These are phyloP conservation scores for Allolobophora icterica DNA, from an alignment of 2,888 invertebrate genomes.

Conservation along the genomic window DNA sequence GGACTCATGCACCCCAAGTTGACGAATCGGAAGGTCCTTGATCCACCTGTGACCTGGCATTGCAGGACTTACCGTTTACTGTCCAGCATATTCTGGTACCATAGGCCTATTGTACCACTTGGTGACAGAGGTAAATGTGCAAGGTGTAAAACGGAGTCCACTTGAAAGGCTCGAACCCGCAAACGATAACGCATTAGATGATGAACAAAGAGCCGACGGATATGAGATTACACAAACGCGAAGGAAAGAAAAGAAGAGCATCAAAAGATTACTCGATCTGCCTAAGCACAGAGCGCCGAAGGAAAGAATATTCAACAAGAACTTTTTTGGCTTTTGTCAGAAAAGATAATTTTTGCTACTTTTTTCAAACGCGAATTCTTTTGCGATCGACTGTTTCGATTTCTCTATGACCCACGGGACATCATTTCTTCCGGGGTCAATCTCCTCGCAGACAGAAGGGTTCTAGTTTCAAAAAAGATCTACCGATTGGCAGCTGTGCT, in stretches of 20 bases:
- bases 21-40: too few relatives aligned
- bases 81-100: too few relatives aligned
- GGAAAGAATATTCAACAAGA: not conserved
- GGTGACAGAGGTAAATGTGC: too few relatives aligned
- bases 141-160: too few relatives aligned
- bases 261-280: not conserved
- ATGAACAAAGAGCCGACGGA: too few relatives aligned
- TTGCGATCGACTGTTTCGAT: not conserved
- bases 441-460: not conserved
- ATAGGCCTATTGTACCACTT: too few relatives aligned
- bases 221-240: too few relatives aligned
- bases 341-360: not conserved
- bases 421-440: not conserved
- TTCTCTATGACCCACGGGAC: not conserved
- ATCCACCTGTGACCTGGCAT: too few relatives aligned
- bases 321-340: not conserved
- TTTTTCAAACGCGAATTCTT: not conserved
- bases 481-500: not conserved
- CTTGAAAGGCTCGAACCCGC: too few relatives aligned
- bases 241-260: not conserved
- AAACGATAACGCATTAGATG: too few relatives aligned
- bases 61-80: too few relatives aligned
- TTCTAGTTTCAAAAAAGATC: not conserved
- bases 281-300: not conserved
- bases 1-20: too few relatives aligned